Evolutionary conservation across 2,797 vertebrate species (phyloP), one percentile per base, ranked within the genome.

Genomic region (Graptemys geographica): DNA sequence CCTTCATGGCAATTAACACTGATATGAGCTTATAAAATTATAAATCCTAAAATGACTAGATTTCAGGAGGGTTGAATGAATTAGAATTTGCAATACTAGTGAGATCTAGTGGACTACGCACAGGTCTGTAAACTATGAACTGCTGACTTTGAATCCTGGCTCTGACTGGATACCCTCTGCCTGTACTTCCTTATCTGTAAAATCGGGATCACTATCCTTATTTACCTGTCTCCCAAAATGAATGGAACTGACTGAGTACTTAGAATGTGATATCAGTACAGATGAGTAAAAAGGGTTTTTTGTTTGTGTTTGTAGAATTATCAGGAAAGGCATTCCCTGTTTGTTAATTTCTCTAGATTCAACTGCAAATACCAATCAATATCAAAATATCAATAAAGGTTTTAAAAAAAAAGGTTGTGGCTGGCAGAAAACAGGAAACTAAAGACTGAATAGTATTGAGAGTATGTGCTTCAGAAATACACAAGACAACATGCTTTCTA

Each of bases 31-130:
- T 62, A 72, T 89, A 33, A 62, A 55, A 18, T 62, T 94, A 89
- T 59, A 93, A 92, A 83, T 52, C 31, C 53, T 33, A 79, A 84
- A 81, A 31, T 27, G 21, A 92, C 96, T 92, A 85, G 79, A 79
- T 93, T 93, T 90, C 89, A 94, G 69, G 76, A 88, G 81, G 59
- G 52, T 79, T 93, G 89, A 95, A 95, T 55, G 86, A 95, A 95
- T 37, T 53, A 55, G n/a, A 18, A 79, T 19, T 86, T 94, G 49
- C 51, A 81, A 82, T 33, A 27, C 13, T 7, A 84, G 83, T 6
- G 49, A 47, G 44, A 21, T 9, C 4, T 2, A 51, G 16, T 13
- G 79, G 76, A 47, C 74, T 52, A 74, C 87, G 52, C 49, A 84
- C 31, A 87, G 62, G 59, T 13, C 56, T 62, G 57, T 1, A 11